Evolutionary conservation across 2,888 invertebrate species (phyloP).

Genomic region (Drosophila subsilvestris): DNA sequence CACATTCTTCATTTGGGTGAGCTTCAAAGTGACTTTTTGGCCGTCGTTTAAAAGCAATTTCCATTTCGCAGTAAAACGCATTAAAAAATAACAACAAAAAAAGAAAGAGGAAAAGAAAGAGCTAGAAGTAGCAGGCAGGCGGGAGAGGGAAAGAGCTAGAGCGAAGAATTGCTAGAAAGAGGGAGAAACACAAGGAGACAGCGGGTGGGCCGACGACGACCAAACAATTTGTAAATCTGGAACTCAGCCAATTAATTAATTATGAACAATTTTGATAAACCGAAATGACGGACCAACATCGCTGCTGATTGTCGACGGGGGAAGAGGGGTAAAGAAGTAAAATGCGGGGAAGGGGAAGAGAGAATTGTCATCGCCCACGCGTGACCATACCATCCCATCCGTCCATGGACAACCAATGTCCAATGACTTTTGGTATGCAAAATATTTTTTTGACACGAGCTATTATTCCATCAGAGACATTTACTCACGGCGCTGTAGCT

Average conservation of each 20-base stretch:
- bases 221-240: constrained; percentile 81
- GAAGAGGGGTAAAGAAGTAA: not conserved
- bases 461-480: constrained; percentile 47
- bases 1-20: constrained; percentile 25
- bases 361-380: constrained; percentile 58
- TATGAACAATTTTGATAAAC: constrained; percentile 81
- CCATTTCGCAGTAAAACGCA: constrained; percentile 68
- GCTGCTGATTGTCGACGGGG: constrained; percentile 28
- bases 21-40: constrained; percentile 38
- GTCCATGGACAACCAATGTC: constrained; percentile 19
- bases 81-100: constrained; percentile 35
- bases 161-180: not conserved
- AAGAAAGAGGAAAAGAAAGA: constrained; percentile 12
- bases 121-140: too few species aligned
- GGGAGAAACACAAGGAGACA: not conserved
- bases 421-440: constrained; percentile 53
- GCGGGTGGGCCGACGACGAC: constrained; percentile 23
- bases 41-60: constrained; percentile 62
- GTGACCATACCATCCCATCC: constrained; percentile 44
- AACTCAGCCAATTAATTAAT: constrained; percentile 84
- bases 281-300: constrained; percentile 53
- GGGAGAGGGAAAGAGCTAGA: too few species aligned
- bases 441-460: constrained; percentile 58
- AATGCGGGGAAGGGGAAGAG: not conserved
- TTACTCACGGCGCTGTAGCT: not conserved